Base-by-base conservation (phyloP, 2,888 invertebrate genomes). In the Tineola bisselliella region DNA sequence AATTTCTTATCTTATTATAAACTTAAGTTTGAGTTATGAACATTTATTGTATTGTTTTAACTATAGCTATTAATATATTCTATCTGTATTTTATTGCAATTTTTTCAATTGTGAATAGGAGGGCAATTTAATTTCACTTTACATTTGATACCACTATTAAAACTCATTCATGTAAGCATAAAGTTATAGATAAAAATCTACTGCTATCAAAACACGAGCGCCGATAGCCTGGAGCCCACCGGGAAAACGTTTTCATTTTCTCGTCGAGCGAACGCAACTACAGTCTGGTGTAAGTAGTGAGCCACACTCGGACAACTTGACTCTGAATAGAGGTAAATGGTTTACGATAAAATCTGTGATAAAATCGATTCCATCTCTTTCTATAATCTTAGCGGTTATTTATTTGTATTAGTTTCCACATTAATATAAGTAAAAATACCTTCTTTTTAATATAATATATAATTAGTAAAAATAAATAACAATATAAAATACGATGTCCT, bases 1-100 rank as follows among this genome's bases (percentile, higher is more conserved):
- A 80, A 81, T 79, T 77, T 77, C 77, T 77, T 77, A 77, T 77
- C 77, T 76, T 77, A 77, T 75, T 73, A 71, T 69, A 74, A 79
- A 79, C 76, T 79, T 79, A 72, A 70, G 67, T 72, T 72, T 67
- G 71, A 74, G 74, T 74, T 75, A 77, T 81, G 79, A 80, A 80
- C 80, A 80, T 79, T 79, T 74, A 74, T 60, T 43, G 52, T 59
- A 33, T 58, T 31, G 13, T 33, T 33, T 13, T 25, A 19, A 8
- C 17, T 4, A 4, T 25, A 25, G 2, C 6, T 25, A 4, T 25
- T 25, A 25, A 25, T 25, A 25, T 25, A 25, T 25, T 25, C 25
- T 6, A 25, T 25, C 25, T 4, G n/a, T n/a, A 4, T 25, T 25
- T 6, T 6, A 25, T 25, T 25, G 6, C 4, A 25, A 4, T 25